These are phyloP conservation scores for Gonioctena quinquepunctata DNA, from an alignment of 1,140 invertebrate species.

Conservation along the genomic window DNA sequence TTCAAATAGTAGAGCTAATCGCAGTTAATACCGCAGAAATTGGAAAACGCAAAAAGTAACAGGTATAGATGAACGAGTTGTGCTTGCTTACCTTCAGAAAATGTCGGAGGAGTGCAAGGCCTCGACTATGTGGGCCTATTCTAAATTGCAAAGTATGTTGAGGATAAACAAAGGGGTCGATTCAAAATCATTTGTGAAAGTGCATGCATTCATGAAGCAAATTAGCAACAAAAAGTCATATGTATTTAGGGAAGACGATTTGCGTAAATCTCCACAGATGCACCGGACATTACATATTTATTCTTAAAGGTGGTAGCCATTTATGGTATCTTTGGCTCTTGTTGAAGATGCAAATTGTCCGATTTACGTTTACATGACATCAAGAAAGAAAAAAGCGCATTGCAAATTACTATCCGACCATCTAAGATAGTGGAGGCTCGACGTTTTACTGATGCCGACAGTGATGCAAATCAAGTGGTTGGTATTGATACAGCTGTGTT, in stretches of 20 bases:
- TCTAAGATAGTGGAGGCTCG: conserved; percentile 1
- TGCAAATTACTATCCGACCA: background rate
- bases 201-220: background rate
- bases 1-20: background rate
- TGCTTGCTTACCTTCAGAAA: background rate
- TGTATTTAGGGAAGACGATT: background rate
- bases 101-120: background rate
- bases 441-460: background rate
- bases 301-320: background rate
- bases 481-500: background rate
- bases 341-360: background rate
- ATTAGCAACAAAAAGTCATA: background rate
- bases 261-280: no score
- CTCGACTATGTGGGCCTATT: background rate
- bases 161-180: background rate
- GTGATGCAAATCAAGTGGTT: background rate
- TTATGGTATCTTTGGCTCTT: background rate
- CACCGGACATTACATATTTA: no score
- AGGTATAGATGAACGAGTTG: background rate
- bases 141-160: background rate
- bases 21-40: background rate
- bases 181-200: background rate
- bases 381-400: background rate
- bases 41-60: background rate
- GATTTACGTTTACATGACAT: background rate